Percentiles rank a stretch among this genome's conserved stretches.
These are phyloP conservation scores for Chaetodon trifasciatus DNA, from an alignment of 2,797 vertebrate species.

Conservation along the genomic window DNA sequence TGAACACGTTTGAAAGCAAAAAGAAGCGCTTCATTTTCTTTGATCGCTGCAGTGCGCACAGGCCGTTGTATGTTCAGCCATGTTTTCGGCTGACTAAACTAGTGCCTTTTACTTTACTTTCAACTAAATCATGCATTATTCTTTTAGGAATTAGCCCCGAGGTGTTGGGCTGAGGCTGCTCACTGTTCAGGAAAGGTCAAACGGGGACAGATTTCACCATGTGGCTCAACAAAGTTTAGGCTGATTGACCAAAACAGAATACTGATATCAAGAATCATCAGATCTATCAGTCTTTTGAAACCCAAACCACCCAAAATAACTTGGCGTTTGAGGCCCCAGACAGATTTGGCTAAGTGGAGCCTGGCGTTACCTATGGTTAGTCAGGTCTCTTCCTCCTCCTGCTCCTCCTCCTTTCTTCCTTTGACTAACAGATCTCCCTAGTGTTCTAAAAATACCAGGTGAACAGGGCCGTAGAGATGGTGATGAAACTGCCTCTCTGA, in stretches of 20 bases:
- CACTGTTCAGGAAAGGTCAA: conserved; percentile 17
- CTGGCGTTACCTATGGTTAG: conserved; percentile 86
- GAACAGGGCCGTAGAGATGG: conserved; percentile 96
- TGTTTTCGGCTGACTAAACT: neutral
- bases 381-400: conserved; percentile 88
- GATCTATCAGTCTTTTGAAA: conserved; percentile 30
- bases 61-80: neutral
- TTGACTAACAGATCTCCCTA: conserved; percentile 98
- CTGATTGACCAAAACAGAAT: conserved; percentile 21
- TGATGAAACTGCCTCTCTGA: conserved; percentile 98
- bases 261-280: neutral
- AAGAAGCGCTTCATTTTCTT: conserved; percentile 19
- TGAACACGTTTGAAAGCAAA: conserved; percentile 30
- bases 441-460: conserved; percentile 99
- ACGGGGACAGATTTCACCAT: neutral
- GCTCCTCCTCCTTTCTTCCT: conserved; percentile 81
- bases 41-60: neutral
- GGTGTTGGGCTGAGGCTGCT: neutral
- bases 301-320: conserved; percentile 58
- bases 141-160: neutral
- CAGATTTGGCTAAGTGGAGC: conserved; percentile 74
- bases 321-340: conserved; percentile 55
- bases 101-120: neutral
- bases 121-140: neutral
- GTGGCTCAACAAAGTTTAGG: conserved; percentile 14